Evolutionary conservation across 2,113 vertebrate species (phyloP), one percentile per base, ranked within the genome.

Genomic region (Pangasianodon gigas): DNA sequence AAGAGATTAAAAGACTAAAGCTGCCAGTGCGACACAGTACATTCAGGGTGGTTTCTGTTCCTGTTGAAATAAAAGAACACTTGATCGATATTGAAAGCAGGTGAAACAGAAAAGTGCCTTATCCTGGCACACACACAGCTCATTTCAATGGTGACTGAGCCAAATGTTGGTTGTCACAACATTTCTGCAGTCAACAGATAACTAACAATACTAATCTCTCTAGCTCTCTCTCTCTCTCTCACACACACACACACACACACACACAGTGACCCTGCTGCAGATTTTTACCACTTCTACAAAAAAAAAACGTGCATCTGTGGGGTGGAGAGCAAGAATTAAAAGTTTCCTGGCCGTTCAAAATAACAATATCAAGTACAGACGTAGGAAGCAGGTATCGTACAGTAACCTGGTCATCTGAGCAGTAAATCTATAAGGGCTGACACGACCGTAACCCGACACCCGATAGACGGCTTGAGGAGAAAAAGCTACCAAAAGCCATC

Each of bases 401-500:
- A 7, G 8, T 67, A 67, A 89, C n/a, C 58, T 54, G 84, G 54
- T 79, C 69, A 60, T 21, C 44, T 44, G 65, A 46, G 75, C 87
- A 46, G 58, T 24, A 51, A 51, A 87, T 80, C 24, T 24, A 32
- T 11, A 52, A 41, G 74, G 48, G 81, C 41, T 32, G 44, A 37
- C 62, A 48, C 2, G 60, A 60, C 24, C 37, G 87, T 71, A 85
- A 88, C 74, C 62, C 29, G 48, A 87, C 75, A 82, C 89, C 32
- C 62, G 32, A 89, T 21, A 51, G 48, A 82, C 16, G 48, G 79
- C 60, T 81, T 52, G 62, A 88, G 80, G 54, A 85, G 80, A 89
- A 90, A 90, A 90, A 79, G 60, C 81, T 84, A 52, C 32, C 84
- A 56, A 84, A 46, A 84, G 84, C 71, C 41, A 65, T 88, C 84